phyloP scores from a whole-genome alignment of 2,888 invertebrate species.

The Drosophila multiciliata region DNA sequence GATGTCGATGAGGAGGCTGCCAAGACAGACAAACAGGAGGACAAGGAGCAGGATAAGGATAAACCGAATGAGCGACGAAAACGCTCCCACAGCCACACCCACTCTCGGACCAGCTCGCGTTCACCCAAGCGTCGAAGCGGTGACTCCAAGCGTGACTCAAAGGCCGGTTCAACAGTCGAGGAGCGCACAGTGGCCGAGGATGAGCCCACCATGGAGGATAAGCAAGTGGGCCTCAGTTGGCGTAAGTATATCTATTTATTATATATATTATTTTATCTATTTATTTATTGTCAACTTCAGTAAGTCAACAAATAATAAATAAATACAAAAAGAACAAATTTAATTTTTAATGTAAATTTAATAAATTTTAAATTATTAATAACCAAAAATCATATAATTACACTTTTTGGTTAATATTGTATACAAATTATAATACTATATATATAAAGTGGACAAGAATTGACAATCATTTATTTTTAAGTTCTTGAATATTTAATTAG shows the following conservation, averaged over 20 bases:
- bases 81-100: slow-evolving; percentile 74
- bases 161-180: slow-evolving; percentile 70
- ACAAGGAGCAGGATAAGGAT: slow-evolving; percentile 74
- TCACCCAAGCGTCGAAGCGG: slow-evolving; percentile 81
- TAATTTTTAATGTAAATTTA: not conserved
- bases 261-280: not conserved
- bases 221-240: slow-evolving; percentile 86
- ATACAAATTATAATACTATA: not conserved
- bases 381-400: not conserved
- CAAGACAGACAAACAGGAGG: slow-evolving; percentile 36
- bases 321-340: not conserved
- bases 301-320: not conserved
- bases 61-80: slow-evolving; percentile 65
- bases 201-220: slow-evolving; percentile 83
- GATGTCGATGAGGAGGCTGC: slow-evolving; percentile 62
- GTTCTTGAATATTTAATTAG: not conserved
- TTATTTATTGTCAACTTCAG: not conserved
- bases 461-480: not conserved
- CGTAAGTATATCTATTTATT: slow-evolving; percentile 84
- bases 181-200: slow-evolving; percentile 83
- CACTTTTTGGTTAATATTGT: not conserved
- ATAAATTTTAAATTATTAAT: not conserved
- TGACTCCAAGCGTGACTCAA: slow-evolving; percentile 66
- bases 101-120: slow-evolving; percentile 73
- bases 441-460: not conserved